Conservation (phyloP, 2,888 invertebrate species). For the Steinernema scapterisci region DNA sequence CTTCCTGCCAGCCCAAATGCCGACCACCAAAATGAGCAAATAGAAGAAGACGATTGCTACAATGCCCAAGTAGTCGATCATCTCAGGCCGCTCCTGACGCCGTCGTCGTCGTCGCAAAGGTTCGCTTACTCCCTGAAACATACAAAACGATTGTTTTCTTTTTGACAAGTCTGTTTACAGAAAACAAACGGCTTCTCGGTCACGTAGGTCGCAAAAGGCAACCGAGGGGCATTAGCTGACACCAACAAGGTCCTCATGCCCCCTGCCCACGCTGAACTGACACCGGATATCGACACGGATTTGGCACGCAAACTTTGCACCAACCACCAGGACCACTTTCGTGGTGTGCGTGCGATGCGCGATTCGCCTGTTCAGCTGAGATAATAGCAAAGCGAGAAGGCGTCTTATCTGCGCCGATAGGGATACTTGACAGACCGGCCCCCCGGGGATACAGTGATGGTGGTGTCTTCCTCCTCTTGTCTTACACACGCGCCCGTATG, state of each 20-base stretch:
- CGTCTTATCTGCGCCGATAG: conserved; percentile 14
- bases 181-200: no score
- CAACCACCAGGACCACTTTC: no score
- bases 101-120: not conserved
- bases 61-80: conserved; percentile 74
- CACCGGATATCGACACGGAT: conserved; percentile 31
- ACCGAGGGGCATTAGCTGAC: no score
- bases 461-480: not conserved
- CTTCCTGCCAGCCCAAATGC: conserved; percentile 95
- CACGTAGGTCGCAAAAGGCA: no score
- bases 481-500: no score
- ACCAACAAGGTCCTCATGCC: no score
- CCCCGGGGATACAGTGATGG: conserved; percentile 15
- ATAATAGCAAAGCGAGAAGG: conserved; percentile 5
- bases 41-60: conserved; percentile 94
- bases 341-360: not conserved
- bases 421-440: conserved; percentile 27
- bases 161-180: no score
- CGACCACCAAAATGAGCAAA: conserved; percentile 88
- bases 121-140: not conserved
- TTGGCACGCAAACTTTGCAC: conserved; percentile 23
- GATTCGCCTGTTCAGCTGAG: conserved; percentile 26
- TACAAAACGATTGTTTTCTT: not conserved
- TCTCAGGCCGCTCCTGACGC: conserved; percentile 14
- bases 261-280: not conserved